phyloP scores from a whole-genome alignment of 1,140 invertebrate genomes.

The fruit fly (Drosophila melanogaster) region DNA sequence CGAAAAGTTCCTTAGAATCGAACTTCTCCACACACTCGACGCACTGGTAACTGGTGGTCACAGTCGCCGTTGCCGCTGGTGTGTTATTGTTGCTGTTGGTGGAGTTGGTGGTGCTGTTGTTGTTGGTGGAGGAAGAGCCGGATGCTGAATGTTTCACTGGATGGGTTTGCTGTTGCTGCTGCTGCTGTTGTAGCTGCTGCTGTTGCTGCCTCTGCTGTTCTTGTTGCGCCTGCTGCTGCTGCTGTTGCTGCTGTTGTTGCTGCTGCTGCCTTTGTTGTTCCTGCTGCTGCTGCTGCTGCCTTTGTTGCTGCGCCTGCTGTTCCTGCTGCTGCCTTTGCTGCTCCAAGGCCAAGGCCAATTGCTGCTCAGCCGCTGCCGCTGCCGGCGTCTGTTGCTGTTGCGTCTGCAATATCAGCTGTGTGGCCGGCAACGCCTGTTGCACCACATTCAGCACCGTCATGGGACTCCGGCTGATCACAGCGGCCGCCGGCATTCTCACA shows the following conservation, averaged over 20 bases:
- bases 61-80: conserved; percentile 17
- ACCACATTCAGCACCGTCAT: conserved; percentile 83
- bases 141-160: conserved; percentile 12
- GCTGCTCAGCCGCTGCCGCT: conserved; percentile 17
- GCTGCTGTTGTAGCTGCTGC: conserved; percentile 27
- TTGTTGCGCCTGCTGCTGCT: conserved; percentile 25
- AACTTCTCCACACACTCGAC: conserved; percentile 81
- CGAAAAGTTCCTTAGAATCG: conserved; percentile 79
- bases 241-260: conserved; percentile 35
- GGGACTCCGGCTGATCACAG: conserved; percentile 78
- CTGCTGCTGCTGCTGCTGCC: conserved; percentile 19
- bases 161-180: conserved; percentile 24
- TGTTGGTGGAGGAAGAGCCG: conserved; percentile 11
- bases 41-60: conserved; percentile 73
- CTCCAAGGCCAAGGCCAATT: conserved; percentile 23
- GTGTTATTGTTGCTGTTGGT: conserved; percentile 21
- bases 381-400: conserved; percentile 46
- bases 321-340: conserved; percentile 43
- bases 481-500: conserved; percentile 73
- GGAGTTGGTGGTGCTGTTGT: conserved; percentile 26
- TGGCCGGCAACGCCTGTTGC: conserved; percentile 69
- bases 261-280: conserved; percentile 18
- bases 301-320: conserved; percentile 24
- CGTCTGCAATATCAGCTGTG: conserved; percentile 74
- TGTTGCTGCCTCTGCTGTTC: conserved; percentile 8